Conservation (phyloP, 1,140 invertebrate species). For the Aphelenchoides fujianensis region DNA sequence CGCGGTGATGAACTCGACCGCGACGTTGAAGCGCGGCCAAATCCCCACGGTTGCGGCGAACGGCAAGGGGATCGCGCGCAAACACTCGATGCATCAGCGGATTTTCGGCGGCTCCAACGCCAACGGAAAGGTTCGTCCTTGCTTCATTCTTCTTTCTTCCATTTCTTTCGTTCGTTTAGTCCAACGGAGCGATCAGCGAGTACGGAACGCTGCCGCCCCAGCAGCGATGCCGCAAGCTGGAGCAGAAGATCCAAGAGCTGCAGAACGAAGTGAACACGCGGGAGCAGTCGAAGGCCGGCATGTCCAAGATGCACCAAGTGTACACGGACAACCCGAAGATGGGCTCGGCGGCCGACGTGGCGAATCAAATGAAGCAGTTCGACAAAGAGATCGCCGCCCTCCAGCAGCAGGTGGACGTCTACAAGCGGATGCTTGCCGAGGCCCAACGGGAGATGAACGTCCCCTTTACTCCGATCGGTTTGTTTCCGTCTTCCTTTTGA, state of each 20-base stretch:
- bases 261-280: constrained; percentile 72
- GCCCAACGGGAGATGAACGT: constrained; percentile 8
- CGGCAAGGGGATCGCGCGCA: constrained; percentile 52
- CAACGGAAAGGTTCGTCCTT: constrained; percentile 31
- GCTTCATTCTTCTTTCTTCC: too few relatives aligned
- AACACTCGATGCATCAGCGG: constrained; percentile 56
- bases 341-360: constrained; percentile 89
- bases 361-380: constrained; percentile 89
- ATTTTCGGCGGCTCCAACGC: constrained; percentile 46
- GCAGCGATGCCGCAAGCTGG: constrained; percentile 87
- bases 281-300: constrained; percentile 73
- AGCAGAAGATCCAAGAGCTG: constrained; percentile 82
- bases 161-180: too few relatives aligned
- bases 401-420: constrained; percentile 74
- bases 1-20: constrained; percentile 13
- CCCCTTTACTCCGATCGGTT: constrained; percentile 16
- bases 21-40: constrained; percentile 36
- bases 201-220: constrained; percentile 92
- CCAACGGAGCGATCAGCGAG: constrained; percentile 66
- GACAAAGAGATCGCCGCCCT: constrained; percentile 85
- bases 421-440: constrained; percentile 62
- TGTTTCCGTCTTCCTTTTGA: neutral
- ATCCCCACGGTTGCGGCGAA: constrained; percentile 24
- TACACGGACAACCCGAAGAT: constrained; percentile 90
- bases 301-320: constrained; percentile 97